phyloP scores from a whole-genome alignment of 2,113 vertebrate genomes.

The Ascaphus truei region DNA sequence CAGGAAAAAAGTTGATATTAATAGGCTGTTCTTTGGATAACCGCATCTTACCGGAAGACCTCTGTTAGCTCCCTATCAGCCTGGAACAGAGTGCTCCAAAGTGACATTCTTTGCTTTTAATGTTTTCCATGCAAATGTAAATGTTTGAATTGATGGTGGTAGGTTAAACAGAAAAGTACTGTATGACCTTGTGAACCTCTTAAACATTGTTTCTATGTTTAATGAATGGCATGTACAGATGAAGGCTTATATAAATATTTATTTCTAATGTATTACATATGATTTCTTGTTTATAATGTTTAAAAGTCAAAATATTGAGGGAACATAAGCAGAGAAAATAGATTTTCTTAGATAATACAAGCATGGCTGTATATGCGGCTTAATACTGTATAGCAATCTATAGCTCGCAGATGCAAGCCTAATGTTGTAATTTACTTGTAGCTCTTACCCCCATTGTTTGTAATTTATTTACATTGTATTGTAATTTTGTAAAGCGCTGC shows the following conservation, averaged over 20 bases:
- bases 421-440: no score
- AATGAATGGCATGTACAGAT: background rate
- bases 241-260: background rate
- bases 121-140: slow-evolving; percentile 46
- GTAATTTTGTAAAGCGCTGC: no score
- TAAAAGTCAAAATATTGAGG: slow-evolving; percentile 6
- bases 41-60: slow-evolving; percentile 56
- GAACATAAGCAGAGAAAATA: background rate
- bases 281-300: slow-evolving; percentile 1
- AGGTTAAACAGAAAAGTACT: no score
- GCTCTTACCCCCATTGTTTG: no score
- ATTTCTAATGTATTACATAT: slow-evolving; percentile 5
- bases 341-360: no score
- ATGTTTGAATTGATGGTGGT: no score
- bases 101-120: slow-evolving; percentile 55
- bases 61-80: slow-evolving; percentile 54
- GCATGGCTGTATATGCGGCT: no score
- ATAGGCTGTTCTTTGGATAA: slow-evolving; percentile 49
- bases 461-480: no score
- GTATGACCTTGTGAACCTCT: no score
- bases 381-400: no score
- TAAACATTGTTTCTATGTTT: slow-evolving; percentile 2
- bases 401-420: no score
- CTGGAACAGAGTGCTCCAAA: slow-evolving; percentile 41
- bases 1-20: slow-evolving; percentile 55